Conservation (phyloP, 2,888 invertebrate genomes). For the Notodonta ziczac region DNA sequence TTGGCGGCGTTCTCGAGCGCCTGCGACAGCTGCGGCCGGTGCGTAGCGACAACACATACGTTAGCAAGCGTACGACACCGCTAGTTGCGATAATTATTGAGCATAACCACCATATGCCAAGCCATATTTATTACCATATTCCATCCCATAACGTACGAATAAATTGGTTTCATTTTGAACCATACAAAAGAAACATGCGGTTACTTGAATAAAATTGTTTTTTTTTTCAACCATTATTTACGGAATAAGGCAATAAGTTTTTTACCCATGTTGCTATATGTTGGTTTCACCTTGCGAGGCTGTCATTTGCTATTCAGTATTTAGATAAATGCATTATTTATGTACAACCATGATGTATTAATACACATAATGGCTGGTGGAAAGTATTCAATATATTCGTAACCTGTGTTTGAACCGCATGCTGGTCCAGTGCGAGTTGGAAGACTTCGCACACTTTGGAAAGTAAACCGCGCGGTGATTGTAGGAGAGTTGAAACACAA, state of each 20-base stretch:
- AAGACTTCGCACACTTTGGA: conserved; percentile 7
- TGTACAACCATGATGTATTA: neutral
- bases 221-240: neutral
- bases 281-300: conserved; percentile 1
- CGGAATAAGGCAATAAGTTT: neutral
- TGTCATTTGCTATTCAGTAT: conserved; percentile 25
- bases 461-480: conserved; percentile 7
- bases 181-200: too few relatives aligned
- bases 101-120: neutral
- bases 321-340: neutral
- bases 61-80: conserved; percentile 71
- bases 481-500: conserved; percentile 30
- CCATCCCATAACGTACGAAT: neutral
- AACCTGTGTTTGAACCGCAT: conserved; percentile 28
- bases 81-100: conserved; percentile 40
- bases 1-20: conserved; percentile 89
- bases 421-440: conserved; percentile 8
- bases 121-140: neutral
- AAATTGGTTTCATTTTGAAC: too few relatives aligned
- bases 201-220: too few relatives aligned
- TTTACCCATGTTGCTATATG: neutral
- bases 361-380: neutral
- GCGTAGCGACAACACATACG: conserved; percentile 76
- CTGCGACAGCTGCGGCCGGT: conserved; percentile 83
- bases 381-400: conserved; percentile 17